phyloP scores from a whole-genome alignment of 2,888 invertebrate genomes.

The Uropetala carovei region DNA sequence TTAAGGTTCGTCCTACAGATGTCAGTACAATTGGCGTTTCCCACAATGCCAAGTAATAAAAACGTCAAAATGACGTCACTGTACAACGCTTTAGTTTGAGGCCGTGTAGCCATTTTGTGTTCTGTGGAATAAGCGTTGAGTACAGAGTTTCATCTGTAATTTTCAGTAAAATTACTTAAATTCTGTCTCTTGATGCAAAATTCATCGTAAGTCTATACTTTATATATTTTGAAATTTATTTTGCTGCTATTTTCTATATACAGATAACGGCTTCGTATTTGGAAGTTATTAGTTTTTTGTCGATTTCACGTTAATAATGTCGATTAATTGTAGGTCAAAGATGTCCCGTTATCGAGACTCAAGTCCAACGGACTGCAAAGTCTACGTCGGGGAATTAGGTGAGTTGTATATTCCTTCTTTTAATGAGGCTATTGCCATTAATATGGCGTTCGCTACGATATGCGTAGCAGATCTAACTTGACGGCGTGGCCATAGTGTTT shows the following conservation, averaged over 20 bases:
- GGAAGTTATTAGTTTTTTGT: background rate
- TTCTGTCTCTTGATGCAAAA: background rate
- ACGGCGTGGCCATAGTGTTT: background rate
- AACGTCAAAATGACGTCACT: conserved; percentile 50
- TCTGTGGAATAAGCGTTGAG: background rate
- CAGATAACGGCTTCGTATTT: background rate
- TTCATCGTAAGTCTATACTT: background rate
- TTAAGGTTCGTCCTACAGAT: background rate
- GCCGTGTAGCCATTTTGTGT: conserved; percentile 46
- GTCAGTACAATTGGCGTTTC: background rate
- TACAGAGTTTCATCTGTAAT: background rate
- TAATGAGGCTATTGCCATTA: background rate
- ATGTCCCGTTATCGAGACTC: conserved; percentile 85
- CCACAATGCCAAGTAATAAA: conserved; percentile 17
- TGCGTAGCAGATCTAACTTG: conserved; percentile 10
- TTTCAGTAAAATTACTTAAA: background rate
- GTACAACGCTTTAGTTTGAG: conserved; percentile 28
- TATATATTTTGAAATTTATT: background rate
- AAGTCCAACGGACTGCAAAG: conserved; percentile 87
- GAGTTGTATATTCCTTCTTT: conserved; percentile 76
- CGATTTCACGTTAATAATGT: conserved; percentile 10
- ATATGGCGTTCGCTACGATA: background rate
- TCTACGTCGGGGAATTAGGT: conserved; percentile 97
- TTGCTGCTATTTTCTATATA: background rate
- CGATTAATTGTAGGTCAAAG: conserved; percentile 69